Evolutionary conservation across 2,113 vertebrate genomes (phyloP), one percentile per base, ranked within the genome.

Genomic region (Burhinus oedicnemus): DNA sequence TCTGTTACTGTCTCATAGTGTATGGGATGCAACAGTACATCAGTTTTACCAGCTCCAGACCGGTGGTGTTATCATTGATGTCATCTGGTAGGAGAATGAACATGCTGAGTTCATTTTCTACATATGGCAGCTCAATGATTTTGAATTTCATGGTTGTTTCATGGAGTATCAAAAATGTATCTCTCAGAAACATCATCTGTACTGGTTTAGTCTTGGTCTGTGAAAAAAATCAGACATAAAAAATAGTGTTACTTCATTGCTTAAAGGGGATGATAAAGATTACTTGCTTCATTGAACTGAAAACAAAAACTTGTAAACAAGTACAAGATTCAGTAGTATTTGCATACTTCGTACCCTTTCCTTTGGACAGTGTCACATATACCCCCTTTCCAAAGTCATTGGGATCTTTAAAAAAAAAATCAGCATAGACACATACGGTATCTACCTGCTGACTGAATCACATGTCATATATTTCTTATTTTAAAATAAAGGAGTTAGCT

Each of bases 61-160:
- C 99, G 4, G 98, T 98, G 14, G 96, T 96, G 25, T 95, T 92
- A 34, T 98, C 98, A 19, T 42, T 68, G 0, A 98, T 95, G 4
- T 98, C 93, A 47, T 91, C 97, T 2, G 99, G 99, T 12, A 99
- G 97, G 42, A 99, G 90, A 81, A 99, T 29, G 4, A 99, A 80
- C 98, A 99, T 98, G 97, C 99, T 99, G 75, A 99, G 97, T 57
- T 99, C 99, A 42, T 97, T 97, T 55, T 96, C 97, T 40, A 95
- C 70, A 40, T 99, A 99, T 6, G 98, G 97, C 72, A 99, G 91
- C 91, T 99, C 99, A 61, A 99, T 97, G 77, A 99, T 95, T 87
- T 68, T 97, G 89, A 98, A 97, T 82, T 89, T 93, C 78, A 96
- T 74, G 12, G 97, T 97, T 64, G 93, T 89, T 55, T 99, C 95